A percentile compares a stretch with the other conserved stretches of the same genome.
These are phyloP conservation scores for Drosophila ustulata DNA, from an alignment of 2,888 invertebrate genomes.

Conservation along the genomic window DNA sequence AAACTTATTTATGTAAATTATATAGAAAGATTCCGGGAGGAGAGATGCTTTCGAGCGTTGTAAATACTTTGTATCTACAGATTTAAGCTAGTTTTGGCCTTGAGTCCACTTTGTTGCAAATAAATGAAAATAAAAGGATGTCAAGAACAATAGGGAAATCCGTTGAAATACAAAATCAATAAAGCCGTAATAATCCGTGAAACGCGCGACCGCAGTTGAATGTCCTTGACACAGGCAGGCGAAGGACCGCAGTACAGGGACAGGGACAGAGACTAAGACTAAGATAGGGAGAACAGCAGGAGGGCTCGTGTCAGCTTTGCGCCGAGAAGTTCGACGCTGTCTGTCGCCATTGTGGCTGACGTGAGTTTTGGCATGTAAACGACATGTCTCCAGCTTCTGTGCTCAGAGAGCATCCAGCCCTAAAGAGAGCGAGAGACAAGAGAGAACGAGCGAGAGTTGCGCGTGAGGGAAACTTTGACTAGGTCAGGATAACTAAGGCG, in stretches of 20 bases:
- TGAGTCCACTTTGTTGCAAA: not conserved
- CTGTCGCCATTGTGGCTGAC: constrained; percentile 51
- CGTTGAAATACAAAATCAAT: constrained; percentile 50
- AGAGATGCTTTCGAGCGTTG: too few species aligned
- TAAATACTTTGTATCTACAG: not conserved
- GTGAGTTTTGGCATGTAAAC: constrained; percentile 56
- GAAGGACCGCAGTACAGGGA: constrained; percentile 3
- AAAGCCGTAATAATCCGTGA: constrained; percentile 27
- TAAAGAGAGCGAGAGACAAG: constrained; percentile 9
- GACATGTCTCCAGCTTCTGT: constrained; percentile 2
- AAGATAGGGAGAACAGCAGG: too few species aligned
- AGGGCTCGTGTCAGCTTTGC: constrained; percentile 29
- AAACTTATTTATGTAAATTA: constrained; percentile 8
- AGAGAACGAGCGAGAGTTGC: constrained; percentile 31
- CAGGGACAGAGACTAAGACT: not conserved
- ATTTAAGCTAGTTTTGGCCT: not conserved
- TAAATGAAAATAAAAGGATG: constrained; percentile 4
- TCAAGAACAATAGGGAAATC: constrained; percentile 25
- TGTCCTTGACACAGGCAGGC: constrained; percentile 67
- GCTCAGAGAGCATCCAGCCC: constrained; percentile 4
- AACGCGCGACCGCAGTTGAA: constrained; percentile 45
- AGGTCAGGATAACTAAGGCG: constrained; percentile 69
- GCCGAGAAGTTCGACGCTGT: constrained; percentile 23
- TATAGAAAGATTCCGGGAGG: not conserved
- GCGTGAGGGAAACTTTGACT: constrained; percentile 60